These are phyloP conservation scores for Gallinago solitaria DNA, from an alignment of 2,797 vertebrate species.

Conservation along the genomic window DNA sequence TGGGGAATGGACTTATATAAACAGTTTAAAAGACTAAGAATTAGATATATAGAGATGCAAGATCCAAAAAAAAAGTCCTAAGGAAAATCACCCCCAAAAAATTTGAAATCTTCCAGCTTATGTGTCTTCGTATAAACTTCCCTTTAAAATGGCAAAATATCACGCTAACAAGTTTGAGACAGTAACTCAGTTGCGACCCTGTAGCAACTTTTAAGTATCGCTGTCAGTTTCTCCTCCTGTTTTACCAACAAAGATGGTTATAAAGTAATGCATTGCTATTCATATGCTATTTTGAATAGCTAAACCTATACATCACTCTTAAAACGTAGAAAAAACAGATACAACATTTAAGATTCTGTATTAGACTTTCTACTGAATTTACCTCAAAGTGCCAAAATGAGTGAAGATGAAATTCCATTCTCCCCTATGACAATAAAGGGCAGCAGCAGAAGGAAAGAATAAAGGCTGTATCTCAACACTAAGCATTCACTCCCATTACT, in stretches of 20 bases:
- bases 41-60: neutral
- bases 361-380: neutral
- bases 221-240: neutral
- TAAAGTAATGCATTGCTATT: neutral
- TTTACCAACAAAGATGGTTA: neutral
- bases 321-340: neutral
- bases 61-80: neutral
- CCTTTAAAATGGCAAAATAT: neutral
- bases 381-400: neutral
- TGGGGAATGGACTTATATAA: neutral
- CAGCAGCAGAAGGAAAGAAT: neutral
- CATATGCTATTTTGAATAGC: neutral
- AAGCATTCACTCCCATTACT: neutral
- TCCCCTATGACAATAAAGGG: neutral
- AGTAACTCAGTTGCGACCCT: neutral
- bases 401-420: neutral
- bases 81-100: neutral
- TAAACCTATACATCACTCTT: neutral
- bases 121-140: neutral
- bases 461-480: neutral
- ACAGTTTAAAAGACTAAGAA: neutral
- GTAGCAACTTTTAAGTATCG: neutral
- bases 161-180: neutral
- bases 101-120: neutral
- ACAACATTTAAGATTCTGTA: neutral